These are phyloP conservation scores for Koerneria pararmatus DNA, from an alignment of 2,888 invertebrate species.

Conservation along the genomic window DNA sequence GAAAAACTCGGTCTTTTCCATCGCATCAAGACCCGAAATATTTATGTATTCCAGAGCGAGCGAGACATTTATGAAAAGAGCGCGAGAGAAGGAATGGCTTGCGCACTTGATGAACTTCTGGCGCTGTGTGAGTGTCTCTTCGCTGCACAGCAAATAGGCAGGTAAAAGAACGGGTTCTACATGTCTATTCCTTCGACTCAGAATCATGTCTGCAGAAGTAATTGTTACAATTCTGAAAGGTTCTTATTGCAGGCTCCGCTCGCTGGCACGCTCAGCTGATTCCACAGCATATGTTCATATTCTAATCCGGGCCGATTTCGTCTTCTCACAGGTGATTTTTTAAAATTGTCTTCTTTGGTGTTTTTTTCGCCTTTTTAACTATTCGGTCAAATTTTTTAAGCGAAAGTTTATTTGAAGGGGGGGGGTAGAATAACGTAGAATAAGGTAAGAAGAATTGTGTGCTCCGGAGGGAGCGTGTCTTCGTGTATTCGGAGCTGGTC, in stretches of 20 bases:
- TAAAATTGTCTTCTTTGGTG: too few species aligned
- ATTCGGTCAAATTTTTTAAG: too few species aligned
- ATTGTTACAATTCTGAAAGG: neutral
- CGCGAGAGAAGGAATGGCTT: slow-evolving; percentile 34
- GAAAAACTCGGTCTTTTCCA: too few species aligned
- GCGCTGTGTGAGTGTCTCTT: slow-evolving; percentile 43
- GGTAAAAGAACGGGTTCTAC: slow-evolving; percentile 1
- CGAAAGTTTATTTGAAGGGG: too few species aligned
- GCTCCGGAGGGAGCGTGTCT: too few species aligned
- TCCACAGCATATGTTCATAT: slow-evolving; percentile 43
- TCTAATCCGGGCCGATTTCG: slow-evolving; percentile 48
- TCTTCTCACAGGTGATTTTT: slow-evolving; percentile 47
- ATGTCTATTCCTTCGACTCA: neutral
- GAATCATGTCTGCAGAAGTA: neutral
- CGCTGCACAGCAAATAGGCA: slow-evolving; percentile 46
- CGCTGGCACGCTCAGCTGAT: slow-evolving; percentile 20
- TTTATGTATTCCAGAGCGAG: slow-evolving; percentile 29
- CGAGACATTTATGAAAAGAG: slow-evolving; percentile 36
- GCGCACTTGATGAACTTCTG: slow-evolving; percentile 44
- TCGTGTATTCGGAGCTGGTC: too few species aligned
- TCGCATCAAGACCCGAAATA: too few species aligned
- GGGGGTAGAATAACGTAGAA: too few species aligned
- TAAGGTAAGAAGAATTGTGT: too few species aligned
- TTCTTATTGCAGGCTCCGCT: slow-evolving; percentile 12
- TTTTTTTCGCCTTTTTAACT: neutral